Evolutionary conservation across 2,888 invertebrate species (phyloP).

Genomic region (Platycheirus rosarum): DNA sequence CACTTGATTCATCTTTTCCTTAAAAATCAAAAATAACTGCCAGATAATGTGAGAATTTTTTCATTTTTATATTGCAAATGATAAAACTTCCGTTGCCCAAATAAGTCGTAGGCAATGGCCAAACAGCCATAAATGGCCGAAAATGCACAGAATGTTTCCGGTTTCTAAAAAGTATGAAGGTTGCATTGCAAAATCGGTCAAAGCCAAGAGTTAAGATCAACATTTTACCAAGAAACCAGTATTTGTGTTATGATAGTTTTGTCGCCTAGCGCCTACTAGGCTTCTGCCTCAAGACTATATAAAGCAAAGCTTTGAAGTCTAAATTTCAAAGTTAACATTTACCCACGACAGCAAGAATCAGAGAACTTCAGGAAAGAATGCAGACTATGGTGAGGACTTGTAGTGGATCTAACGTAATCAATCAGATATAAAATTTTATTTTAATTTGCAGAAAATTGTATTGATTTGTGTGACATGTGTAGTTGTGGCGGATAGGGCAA

Average conservation of each 20-base stretch:
- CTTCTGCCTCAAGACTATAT: conserved; percentile 29
- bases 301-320: conserved; percentile 26
- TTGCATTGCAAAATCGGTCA: conserved; percentile 11
- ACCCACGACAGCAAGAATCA: conserved; percentile 7
- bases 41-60: not conserved
- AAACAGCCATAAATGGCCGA: conserved; percentile 30
- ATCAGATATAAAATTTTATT: not conserved
- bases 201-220: conserved; percentile 8
- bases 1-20: conserved; percentile 6
- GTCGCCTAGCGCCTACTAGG: conserved; percentile 5
- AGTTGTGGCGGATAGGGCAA: not conserved
- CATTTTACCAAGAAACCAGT: conserved; percentile 11
- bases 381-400: conserved; percentile 23
- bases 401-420: not conserved
- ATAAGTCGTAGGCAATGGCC: conserved; percentile 12
- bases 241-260: conserved; percentile 3
- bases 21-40: conserved; percentile 16
- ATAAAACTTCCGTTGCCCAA: conserved; percentile 54
- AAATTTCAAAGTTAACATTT: conserved; percentile 17
- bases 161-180: conserved; percentile 5
- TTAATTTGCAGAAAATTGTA: conserved; percentile 33
- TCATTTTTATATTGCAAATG: conserved; percentile 43
- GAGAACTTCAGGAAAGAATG: conserved; percentile 19
- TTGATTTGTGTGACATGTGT: not conserved
- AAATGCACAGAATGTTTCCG: conserved; percentile 44